Percentiles rank a stretch among this genome's conserved stretches.
phyloP scores from a whole-genome alignment of 2,113 vertebrate genomes.

The Dascyllus trimaculatus region DNA sequence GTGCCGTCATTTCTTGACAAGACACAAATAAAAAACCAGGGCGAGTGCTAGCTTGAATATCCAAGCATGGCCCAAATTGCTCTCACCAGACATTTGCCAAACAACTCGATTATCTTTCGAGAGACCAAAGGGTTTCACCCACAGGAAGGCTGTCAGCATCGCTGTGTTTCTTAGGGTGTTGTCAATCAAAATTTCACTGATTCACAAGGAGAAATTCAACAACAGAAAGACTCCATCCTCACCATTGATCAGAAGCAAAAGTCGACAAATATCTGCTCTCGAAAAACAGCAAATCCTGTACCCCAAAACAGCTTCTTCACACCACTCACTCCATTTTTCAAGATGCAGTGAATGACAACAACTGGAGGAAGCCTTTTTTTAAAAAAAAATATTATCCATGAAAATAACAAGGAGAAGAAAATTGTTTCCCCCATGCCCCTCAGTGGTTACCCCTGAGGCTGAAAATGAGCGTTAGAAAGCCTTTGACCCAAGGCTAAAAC shows the following conservation, averaged over 20 bases:
- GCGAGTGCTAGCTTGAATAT: too few species aligned
- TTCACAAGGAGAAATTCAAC: background rate
- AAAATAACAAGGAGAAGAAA: conserved; percentile 49
- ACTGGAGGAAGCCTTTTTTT: conserved; percentile 20
- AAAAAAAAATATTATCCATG: conserved; percentile 22
- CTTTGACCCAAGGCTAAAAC: conserved; percentile 62
- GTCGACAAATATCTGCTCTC: background rate
- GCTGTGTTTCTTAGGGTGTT: background rate
- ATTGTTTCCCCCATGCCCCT: conserved; percentile 37
- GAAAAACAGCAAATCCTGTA: background rate
- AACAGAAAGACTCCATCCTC: background rate
- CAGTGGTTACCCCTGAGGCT: conserved; percentile 36
- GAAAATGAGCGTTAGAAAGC: conserved; percentile 62
- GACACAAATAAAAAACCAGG: too few species aligned
- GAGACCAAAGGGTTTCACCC: too few species aligned
- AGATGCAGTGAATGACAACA: conserved; percentile 23
- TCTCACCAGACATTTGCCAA: too few species aligned
- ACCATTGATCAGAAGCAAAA: conserved; percentile 16
- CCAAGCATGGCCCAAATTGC: too few species aligned
- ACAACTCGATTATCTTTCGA: too few species aligned
- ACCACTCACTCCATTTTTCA: conserved; percentile 11
- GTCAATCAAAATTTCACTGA: conserved; percentile 1
- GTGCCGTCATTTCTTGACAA: too few species aligned
- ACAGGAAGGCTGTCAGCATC: too few species aligned
- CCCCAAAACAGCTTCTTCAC: conserved; percentile 3